Base-by-base conservation (phyloP, 92 coral and sea anemone genomes). In the Porites cylindrica region DNA sequence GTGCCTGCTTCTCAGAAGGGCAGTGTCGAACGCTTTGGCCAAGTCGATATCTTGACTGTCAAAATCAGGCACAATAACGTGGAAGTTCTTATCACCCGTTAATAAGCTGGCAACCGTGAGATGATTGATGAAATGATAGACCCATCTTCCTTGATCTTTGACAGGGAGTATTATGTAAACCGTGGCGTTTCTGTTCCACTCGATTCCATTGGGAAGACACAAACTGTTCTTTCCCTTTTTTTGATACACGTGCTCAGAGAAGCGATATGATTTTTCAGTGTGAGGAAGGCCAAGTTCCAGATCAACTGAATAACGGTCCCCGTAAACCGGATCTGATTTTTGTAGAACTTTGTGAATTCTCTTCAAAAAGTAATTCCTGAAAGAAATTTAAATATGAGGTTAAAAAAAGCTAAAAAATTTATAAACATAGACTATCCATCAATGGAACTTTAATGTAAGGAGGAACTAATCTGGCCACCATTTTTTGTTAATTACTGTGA, bases 61-160 rank as follows among this genome's bases (percentile, higher is more conserved):
- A 79, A 86, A 86, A 58, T 86, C 90, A 16, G 67, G 75, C 16
- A 86, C 81, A 72, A 86, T 76, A 7, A 86, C 79, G 21, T 70
- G 74, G 52, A 86, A 86, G 77, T 64, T 70, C 50, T 19, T 76
- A 14, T 86, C 86, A 10, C 90, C 72, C 19, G 90, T 78, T 79
- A 54, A 56, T 58, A 51, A 62, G 80, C 81, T 77, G 7, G 75
- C 85, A 18, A 72, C 72, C 14, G 90, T 69, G 23, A 86, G 21
- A 21, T 81, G 50, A n/a, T 60, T 78, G 38, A 79, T 86, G 47
- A 86, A 86, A 56, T 82, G 82, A 51, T 79, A 72, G 11, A 86
- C 72, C 90, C 90, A 86, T 72, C 76, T 72, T 16, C 79, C 86
- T 60, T 86, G 90, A 43, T 86, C 56, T 64, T 86, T 86, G n/a